A percentile compares a stretch with the other conserved stretches of the same genome.
Evolutionary conservation across 2,113 vertebrate genomes (phyloP).

Genomic region (Dipodomys ordii): DNA sequence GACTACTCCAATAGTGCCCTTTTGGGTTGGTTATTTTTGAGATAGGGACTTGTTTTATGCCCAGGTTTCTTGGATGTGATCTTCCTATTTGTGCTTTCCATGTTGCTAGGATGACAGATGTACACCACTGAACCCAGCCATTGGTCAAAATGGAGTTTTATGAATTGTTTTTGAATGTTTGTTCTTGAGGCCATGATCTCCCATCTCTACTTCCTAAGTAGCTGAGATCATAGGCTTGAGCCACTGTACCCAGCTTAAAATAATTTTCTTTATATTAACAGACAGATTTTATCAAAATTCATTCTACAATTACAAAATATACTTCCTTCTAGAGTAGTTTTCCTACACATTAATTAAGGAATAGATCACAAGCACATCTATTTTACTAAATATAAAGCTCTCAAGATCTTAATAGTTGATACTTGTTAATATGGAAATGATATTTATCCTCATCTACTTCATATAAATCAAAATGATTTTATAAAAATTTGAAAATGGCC

Average conservation of each 20-base stretch:
- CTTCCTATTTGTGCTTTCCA: too few relatives aligned
- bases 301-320: conserved; percentile 14
- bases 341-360: conserved; percentile 3
- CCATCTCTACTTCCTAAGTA: too few relatives aligned
- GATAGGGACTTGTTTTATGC: too few relatives aligned
- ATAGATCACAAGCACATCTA: conserved; percentile 7
- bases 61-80: too few relatives aligned
- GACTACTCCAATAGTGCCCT: too few relatives aligned
- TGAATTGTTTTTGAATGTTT: too few relatives aligned
- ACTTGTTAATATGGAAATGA: conserved; percentile 25
- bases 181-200: too few relatives aligned
- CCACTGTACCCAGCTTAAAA: background rate
- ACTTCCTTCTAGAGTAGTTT: background rate
- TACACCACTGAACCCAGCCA: too few relatives aligned
- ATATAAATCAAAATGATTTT: conserved; percentile 42
- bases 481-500: conserved; percentile 19
- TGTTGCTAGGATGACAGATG: too few relatives aligned
- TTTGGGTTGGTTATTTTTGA: too few relatives aligned
- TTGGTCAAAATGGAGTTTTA: too few relatives aligned
- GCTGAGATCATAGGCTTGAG: too few relatives aligned
- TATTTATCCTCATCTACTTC: conserved; percentile 16
- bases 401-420: background rate
- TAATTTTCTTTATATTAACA: conserved; percentile 39
- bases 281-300: conserved; percentile 24
- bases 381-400: conserved; percentile 31